A percentile compares a stretch with the other conserved stretches of the same genome.
phyloP scores from a whole-genome alignment of 2,113 vertebrate genomes.

The Romanogobio albipinnatus region DNA sequence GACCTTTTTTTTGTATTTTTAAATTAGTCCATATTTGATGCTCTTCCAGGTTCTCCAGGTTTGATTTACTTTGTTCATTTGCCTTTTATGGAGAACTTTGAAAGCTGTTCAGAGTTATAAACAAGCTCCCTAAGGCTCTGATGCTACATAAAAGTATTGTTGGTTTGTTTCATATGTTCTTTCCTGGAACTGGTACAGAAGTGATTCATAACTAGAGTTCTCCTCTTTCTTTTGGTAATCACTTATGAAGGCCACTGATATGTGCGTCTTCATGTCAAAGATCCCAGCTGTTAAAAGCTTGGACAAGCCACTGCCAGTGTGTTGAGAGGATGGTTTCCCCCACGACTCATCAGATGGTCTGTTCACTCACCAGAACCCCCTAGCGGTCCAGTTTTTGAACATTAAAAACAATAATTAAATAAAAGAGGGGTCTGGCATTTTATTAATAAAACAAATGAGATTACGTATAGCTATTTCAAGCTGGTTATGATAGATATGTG shows the following conservation, averaged over 20 bases:
- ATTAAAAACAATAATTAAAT: not conserved
- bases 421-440: not conserved
- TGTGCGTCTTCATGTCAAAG: not conserved
- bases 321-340: not conserved
- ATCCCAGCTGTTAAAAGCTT: not conserved
- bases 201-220: not conserved
- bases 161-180: constrained; percentile 2
- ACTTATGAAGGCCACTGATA: not conserved
- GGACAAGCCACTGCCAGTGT: constrained; percentile 14
- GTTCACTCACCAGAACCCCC: not conserved
- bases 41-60: not conserved
- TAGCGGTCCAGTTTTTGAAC: not conserved
- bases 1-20: not conserved
- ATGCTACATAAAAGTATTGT: not conserved
- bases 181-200: constrained; percentile 4
- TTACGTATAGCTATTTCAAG: not conserved
- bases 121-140: not conserved
- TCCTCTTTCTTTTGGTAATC: constrained; percentile 1
- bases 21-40: not conserved
- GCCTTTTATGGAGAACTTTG: not conserved
- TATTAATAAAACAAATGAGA: not conserved
- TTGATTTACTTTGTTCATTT: constrained; percentile 3
- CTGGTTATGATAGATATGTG: not conserved
- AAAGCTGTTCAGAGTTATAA: not conserved
- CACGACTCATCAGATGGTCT: not conserved